phyloP scores from a whole-genome alignment of 1,140 invertebrate species.

The Drosophila rhopaloa region DNA sequence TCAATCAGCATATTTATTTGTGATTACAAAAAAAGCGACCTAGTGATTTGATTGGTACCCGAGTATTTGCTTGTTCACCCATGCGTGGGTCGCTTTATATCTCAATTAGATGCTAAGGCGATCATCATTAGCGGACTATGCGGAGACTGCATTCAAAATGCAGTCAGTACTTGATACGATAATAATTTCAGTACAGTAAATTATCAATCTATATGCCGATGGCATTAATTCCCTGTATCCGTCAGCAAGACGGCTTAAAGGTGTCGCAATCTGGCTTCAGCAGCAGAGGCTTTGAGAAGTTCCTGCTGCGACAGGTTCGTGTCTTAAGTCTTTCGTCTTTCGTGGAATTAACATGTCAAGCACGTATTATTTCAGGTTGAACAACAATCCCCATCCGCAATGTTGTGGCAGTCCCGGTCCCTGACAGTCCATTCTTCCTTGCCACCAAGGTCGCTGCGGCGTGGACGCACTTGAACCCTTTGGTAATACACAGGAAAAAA shows the following conservation, averaged over 20 bases:
- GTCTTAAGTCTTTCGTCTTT: constrained; percentile 60
- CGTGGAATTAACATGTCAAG: constrained; percentile 60
- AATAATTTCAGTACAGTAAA: constrained; percentile 48
- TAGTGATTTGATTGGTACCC: constrained; percentile 45
- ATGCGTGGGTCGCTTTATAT: constrained; percentile 65
- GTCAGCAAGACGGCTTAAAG: constrained; percentile 52
- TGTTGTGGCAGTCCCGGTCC: constrained; percentile 37
- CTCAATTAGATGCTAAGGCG: constrained; percentile 70
- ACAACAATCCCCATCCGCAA: constrained; percentile 38
- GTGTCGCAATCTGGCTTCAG: constrained; percentile 48
- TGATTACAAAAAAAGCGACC: constrained; percentile 42
- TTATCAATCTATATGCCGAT: constrained; percentile 78
- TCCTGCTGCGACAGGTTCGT: constrained; percentile 68
- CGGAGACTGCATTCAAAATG: constrained; percentile 51
- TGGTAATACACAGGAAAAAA: background rate
- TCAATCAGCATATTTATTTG: constrained; percentile 8
- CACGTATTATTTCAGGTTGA: constrained; percentile 65
- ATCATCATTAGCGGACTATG: constrained; percentile 57
- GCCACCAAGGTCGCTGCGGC: constrained; percentile 69
- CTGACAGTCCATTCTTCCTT: constrained; percentile 34
- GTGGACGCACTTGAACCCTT: constrained; percentile 69
- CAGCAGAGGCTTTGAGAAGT: constrained; percentile 49
- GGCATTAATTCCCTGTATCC: constrained; percentile 41
- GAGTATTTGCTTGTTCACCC: constrained; percentile 43
- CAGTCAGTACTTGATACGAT: constrained; percentile 51